Conservation (phyloP, 2,113 vertebrate species). For the Rhabdomys dilectus region DNA sequence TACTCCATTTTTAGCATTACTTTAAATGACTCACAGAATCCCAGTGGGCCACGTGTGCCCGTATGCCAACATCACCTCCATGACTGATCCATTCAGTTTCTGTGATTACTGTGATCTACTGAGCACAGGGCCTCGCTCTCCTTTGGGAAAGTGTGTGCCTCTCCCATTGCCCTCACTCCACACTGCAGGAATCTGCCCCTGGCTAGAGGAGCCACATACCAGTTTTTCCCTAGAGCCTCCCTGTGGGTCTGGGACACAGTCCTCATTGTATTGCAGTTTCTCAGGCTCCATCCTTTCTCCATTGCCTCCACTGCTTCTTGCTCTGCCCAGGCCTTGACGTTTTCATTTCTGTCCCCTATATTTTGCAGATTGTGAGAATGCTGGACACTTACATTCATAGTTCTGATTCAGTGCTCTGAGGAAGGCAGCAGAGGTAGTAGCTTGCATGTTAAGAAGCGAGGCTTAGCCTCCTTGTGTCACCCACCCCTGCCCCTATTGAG, state of each 20-base stretch:
- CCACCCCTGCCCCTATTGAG: neutral
- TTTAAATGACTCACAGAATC: neutral
- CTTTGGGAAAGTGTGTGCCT: neutral
- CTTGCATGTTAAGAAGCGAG: neutral
- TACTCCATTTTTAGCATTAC: neutral
- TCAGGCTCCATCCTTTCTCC: neutral
- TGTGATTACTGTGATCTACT: neutral
- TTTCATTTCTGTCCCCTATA: neutral
- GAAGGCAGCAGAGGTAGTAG: neutral
- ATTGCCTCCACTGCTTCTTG: neutral
- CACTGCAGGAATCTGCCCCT: neutral
- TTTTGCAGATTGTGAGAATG: neutral
- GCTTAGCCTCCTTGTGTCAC: fast-evolving
- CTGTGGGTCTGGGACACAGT: neutral
- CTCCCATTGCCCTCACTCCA: fast-evolving
- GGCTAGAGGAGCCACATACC: neutral
- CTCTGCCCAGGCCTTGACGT: neutral
- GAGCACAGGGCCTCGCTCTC: neutral
- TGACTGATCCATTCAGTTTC: neutral
- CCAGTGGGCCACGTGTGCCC: neutral
- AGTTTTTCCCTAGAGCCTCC: neutral
- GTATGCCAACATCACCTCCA: neutral
- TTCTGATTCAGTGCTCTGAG: neutral
- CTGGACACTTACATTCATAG: neutral
- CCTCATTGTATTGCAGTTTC: neutral